These are phyloP conservation scores for Hippolais icterina DNA, from an alignment of 2,113 vertebrate species.

Conservation along the genomic window DNA sequence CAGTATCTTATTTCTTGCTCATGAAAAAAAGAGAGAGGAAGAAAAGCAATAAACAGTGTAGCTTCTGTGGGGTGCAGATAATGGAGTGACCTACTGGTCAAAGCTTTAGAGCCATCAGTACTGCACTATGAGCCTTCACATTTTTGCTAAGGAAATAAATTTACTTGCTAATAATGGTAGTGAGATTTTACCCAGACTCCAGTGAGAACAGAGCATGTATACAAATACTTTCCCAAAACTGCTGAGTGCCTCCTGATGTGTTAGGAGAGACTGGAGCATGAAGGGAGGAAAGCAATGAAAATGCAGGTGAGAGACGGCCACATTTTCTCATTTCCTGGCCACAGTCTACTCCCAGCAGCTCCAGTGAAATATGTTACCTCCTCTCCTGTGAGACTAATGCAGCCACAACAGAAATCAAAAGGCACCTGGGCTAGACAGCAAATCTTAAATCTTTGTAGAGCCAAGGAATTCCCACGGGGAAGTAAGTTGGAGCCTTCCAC, in stretches of 20 bases:
- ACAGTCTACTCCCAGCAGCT: neutral
- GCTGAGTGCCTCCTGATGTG: neutral
- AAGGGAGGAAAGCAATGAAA: neutral
- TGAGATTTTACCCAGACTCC: neutral
- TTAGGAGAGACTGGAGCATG: neutral
- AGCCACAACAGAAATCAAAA: conserved; percentile 28
- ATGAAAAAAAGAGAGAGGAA: neutral
- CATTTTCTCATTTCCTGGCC: conserved; percentile 40
- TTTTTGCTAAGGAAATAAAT: conserved; percentile 9
- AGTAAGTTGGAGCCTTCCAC: neutral
- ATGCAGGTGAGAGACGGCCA: neutral
- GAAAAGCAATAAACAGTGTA: neutral
- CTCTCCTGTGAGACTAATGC: neutral
- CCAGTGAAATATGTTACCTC: neutral
- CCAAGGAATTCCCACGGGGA: neutral
- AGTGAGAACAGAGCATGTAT: neutral
- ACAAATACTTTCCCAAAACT: neutral
- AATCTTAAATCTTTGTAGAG: neutral
- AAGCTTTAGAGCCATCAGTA: neutral
- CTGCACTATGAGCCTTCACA: neutral
- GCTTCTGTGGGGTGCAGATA: neutral
- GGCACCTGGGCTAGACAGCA: neutral
- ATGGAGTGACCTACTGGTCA: neutral
- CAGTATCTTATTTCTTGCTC: conserved; percentile 52
- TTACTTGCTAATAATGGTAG: neutral